Conservation (phyloP, 2,113 vertebrate genomes). For the Leiothrix lutea region DNA sequence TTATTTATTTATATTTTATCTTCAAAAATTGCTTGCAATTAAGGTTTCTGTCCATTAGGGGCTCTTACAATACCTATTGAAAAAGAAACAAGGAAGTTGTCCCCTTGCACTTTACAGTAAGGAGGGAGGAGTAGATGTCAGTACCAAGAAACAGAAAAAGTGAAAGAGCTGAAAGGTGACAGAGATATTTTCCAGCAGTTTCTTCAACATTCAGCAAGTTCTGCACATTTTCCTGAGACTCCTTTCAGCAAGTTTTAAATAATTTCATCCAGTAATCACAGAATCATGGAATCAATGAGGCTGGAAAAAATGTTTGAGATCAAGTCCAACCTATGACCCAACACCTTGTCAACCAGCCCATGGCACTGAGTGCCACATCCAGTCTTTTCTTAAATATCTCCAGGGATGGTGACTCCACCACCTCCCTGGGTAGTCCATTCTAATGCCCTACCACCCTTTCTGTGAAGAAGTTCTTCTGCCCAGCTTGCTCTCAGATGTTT, state of each 20-base stretch:
- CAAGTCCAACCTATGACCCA: neutral
- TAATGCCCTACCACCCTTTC: neutral
- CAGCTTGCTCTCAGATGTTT: neutral
- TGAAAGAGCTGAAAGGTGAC: neutral
- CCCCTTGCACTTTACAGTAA: neutral
- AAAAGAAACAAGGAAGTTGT: neutral
- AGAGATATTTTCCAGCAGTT: neutral
- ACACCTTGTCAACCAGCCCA: neutral
- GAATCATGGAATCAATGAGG: neutral
- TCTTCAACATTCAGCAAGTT: neutral
- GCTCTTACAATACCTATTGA: neutral
- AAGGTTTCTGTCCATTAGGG: neutral
- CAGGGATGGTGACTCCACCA: rapidly evolving
- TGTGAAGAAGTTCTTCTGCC: neutral
- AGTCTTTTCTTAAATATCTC: neutral
- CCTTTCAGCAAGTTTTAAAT: neutral
- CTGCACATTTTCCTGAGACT: neutral
- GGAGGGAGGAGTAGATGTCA: neutral
- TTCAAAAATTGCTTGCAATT: neutral
- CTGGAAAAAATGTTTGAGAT: neutral
- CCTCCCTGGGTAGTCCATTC: neutral
- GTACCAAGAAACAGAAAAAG: neutral
- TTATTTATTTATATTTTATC: neutral
- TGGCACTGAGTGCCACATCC: neutral
- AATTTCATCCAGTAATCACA: neutral